Base-by-base conservation (phyloP, 1,140 invertebrate species). In the Nomia melanderi region DNA sequence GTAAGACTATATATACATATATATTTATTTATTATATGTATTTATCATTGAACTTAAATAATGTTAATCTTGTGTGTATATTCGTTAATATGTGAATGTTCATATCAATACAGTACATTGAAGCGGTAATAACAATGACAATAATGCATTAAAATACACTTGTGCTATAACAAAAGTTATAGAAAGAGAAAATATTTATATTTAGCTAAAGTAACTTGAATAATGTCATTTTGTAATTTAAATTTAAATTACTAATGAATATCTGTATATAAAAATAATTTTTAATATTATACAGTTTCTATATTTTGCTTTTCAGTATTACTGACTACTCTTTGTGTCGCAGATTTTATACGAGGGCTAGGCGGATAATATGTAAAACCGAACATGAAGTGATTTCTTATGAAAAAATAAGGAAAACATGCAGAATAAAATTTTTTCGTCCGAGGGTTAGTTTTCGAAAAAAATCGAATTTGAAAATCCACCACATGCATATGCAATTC, bases 1-100 rank as follows among this genome's bases (percentile, higher is more conserved):
- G 98, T 98, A 94, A 95, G 96, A 93, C 20, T 64, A 76, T 73
- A 66, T 83, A 69, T 44, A 31, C 63, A 47, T 56, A 1, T 64
- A 9, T 12, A 17, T 74, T 33, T 39, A 5, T 65, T 8, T 60
- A 20, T 4, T 41, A 62, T 54, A 25, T 60, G 39, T 67, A 6
- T 50, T n/a, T 6, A 72, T 29, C 70, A 23, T 62, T 41, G 64
- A 65, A 31, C 8, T 1, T 39, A 39, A 39, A 39, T 39, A 2
- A 39, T 0, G 11, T 41, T 41, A 14, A 41, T 65, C 5, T 23
- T 25, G 31, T 41, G 56, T n/a, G 39, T 14, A 41, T 41, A 41
- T 39, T 14, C 50, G 9, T 65, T 23, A 33, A n/a, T 20, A 29
- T 39, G 17, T 62, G 36, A 47, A 29, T 31, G 8, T 54, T 33